phyloP scores from a whole-genome alignment of 2,888 invertebrate genomes.

The Campoplex nolae region DNA sequence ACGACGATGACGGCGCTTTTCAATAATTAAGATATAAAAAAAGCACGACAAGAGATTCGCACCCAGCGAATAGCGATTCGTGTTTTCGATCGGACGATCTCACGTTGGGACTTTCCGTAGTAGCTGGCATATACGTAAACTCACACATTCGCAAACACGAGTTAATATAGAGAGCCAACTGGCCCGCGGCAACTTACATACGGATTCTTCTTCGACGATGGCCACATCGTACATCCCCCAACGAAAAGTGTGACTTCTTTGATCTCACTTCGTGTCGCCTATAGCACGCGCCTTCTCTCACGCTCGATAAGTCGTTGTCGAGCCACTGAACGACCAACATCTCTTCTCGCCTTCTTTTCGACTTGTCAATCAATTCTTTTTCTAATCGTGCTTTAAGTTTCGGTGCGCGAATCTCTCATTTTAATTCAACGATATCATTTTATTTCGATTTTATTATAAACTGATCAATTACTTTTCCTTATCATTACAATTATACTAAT shows the following conservation, averaged over 20 bases:
- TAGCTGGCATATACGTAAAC: not conserved
- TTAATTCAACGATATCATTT: too few species aligned
- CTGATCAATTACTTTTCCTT: not conserved
- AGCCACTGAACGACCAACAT: slow-evolving; percentile 49
- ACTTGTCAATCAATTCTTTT: not conserved
- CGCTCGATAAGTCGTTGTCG: slow-evolving; percentile 46
- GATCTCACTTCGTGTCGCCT: slow-evolving; percentile 39
- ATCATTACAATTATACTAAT: not conserved
- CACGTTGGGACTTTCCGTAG: slow-evolving; percentile 29
- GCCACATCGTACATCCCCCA: slow-evolving; percentile 44
- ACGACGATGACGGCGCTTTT: slow-evolving; percentile 15
- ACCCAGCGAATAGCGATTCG: slow-evolving; percentile 19
- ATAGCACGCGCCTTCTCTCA: slow-evolving; percentile 34
- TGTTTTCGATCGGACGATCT: slow-evolving; percentile 21
- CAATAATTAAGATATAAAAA: slow-evolving; percentile 6
- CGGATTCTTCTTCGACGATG: slow-evolving; percentile 48
- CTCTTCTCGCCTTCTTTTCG: slow-evolving; percentile 1
- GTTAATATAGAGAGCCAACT: slow-evolving; percentile 42
- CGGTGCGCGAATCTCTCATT: not conserved
- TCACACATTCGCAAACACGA: slow-evolving; percentile 8
- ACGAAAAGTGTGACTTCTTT: slow-evolving; percentile 54
- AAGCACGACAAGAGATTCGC: not conserved
- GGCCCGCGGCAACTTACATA: slow-evolving; percentile 16
- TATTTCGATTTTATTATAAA: not conserved
- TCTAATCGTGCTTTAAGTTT: not conserved